A percentile compares a stretch with the other conserved stretches of the same genome.
These are phyloP conservation scores for Procambarus virginalis DNA, from an alignment of 1,140 invertebrate genomes.

Conservation along the genomic window DNA sequence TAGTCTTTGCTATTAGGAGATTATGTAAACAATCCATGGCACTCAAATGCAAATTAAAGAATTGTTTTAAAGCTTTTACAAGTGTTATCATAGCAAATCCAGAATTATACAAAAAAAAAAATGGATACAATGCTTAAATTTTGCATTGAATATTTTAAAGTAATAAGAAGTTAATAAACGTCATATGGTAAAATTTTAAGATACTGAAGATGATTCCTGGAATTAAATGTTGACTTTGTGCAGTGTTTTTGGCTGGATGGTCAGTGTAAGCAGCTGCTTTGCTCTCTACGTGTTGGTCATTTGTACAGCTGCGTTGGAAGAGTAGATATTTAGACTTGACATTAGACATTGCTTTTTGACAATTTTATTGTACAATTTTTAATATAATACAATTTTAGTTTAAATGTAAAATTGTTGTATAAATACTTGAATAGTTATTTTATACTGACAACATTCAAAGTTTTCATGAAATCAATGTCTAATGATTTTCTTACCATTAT, in stretches of 20 bases:
- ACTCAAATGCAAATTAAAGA: not conserved
- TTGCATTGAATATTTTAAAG: too few relatives aligned
- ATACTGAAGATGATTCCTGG: conserved; percentile 30
- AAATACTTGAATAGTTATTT: not conserved
- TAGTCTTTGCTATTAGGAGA: not conserved
- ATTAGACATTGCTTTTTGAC: conserved; percentile 24
- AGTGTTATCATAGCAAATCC: not conserved
- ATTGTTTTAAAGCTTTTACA: not conserved
- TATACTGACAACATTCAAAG: not conserved
- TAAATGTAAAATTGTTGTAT: not conserved
- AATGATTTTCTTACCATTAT: not conserved
- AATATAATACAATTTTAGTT: not conserved
- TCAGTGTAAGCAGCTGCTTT: conserved; percentile 39
- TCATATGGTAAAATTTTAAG: not conserved
- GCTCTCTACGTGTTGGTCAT: conserved; percentile 1
- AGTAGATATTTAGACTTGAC: conserved; percentile 24
- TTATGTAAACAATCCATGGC: not conserved
- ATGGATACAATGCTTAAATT: too few relatives aligned
- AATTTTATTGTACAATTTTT: not conserved
- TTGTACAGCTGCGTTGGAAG: conserved; percentile 18
- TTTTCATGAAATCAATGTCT: not conserved
- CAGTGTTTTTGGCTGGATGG: conserved; percentile 43
- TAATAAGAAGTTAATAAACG: too few relatives aligned
- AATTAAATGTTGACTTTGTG: conserved; percentile 19
- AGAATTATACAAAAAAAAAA: not conserved